Conservation (phyloP, 2,888 invertebrate species). For the Eulithis testata region DNA sequence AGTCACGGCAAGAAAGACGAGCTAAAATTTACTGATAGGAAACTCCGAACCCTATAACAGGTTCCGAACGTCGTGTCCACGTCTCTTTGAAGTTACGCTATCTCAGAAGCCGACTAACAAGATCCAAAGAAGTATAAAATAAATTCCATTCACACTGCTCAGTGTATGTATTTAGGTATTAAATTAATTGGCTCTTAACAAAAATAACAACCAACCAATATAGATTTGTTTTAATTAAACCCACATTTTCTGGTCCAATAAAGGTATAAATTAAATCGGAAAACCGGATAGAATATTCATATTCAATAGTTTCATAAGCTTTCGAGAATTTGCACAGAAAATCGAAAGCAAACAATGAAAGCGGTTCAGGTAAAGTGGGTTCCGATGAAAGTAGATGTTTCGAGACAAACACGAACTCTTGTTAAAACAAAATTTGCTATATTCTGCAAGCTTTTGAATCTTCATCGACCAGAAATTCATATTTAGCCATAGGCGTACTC, state of each 20-base stretch:
- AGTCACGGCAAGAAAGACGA: conserved; percentile 15
- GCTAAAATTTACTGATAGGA: conserved; percentile 18
- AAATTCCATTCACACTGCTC: conserved; percentile 29
- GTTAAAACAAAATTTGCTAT: conserved; percentile 10
- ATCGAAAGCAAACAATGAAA: conserved; percentile 41
- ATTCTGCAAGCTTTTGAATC: neutral
- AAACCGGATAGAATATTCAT: conserved; percentile 21
- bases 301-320: conserved; percentile 26
- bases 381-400: conserved; percentile 31
- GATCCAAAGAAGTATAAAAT: conserved; percentile 36
- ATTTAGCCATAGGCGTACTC: neutral
- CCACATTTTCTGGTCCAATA: conserved; percentile 10
- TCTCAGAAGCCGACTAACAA: conserved; percentile 36
- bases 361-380: conserved; percentile 34
- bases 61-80: conserved; percentile 34
- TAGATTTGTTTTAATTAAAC: conserved; percentile 19
- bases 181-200: conserved; percentile 26
- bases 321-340: conserved; percentile 35
- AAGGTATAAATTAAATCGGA: conserved; percentile 17
- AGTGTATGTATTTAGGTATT: conserved; percentile 7
- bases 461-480: neutral
- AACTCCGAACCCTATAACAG: conserved; percentile 32
- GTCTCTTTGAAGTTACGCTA: conserved; percentile 26
- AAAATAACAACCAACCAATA: conserved; percentile 8
- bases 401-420: conserved; percentile 24